Conservation (phyloP, 2,888 invertebrate species). For the Pseudococcus jackbeardsleyi region DNA sequence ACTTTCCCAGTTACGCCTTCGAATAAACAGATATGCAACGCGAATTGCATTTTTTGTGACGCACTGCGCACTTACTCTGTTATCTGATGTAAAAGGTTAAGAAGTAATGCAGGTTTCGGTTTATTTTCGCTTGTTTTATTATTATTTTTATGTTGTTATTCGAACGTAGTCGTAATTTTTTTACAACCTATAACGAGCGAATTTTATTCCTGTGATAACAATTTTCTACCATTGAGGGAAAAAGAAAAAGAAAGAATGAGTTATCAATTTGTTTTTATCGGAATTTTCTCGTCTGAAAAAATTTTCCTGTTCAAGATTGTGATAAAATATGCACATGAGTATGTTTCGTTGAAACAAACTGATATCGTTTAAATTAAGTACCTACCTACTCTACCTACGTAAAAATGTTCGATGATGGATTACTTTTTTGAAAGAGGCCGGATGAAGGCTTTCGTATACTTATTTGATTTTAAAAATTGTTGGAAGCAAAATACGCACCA, state of each 20-base stretch:
- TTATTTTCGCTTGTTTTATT: background rate
- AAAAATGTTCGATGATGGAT: too few species aligned
- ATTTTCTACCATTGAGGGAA: too few species aligned
- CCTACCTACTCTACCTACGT: too few species aligned
- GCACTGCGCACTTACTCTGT: background rate
- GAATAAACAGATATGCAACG: background rate
- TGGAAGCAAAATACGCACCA: too few species aligned
- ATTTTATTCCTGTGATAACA: background rate
- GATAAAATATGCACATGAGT: too few species aligned
- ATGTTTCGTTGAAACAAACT: too few species aligned
- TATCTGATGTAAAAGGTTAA: background rate
- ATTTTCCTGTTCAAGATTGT: background rate
- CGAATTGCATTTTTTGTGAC: background rate
- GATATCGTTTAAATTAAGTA: too few species aligned
- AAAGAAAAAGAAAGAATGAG: background rate
- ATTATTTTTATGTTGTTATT: constrained; percentile 18
- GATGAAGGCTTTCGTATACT: too few species aligned
- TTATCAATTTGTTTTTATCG: background rate
- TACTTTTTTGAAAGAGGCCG: too few species aligned
- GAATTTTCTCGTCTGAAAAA: background rate
- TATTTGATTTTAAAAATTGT: too few species aligned
- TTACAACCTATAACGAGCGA: constrained; percentile 3
- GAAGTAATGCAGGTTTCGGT: background rate
- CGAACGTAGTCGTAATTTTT: constrained; percentile 12
- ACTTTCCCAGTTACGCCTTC: background rate